Evolutionary conservation across 2,113 vertebrate genomes (phyloP), one percentile per base, ranked within the genome.

Genomic region (Stictonetta naevosa): DNA sequence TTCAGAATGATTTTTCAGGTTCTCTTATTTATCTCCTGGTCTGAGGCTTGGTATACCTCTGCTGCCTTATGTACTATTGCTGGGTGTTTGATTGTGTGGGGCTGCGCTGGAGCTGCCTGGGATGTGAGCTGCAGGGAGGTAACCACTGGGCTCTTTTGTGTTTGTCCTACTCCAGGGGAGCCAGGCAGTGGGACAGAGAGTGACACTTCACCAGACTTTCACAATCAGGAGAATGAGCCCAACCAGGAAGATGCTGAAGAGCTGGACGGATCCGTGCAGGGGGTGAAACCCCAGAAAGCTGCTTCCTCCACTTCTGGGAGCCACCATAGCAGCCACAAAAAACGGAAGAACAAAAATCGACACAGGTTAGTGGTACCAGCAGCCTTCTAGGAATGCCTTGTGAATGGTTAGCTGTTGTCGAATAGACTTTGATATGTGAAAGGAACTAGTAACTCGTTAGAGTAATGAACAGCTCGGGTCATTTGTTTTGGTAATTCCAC

Each of bases 251-350:
- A 99, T 94, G 98, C 98, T 0, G 99, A 99, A 88, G 99, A 99
- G 64, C 97, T 99, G 68, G 99, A 99, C 74, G 99, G 99, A 9
- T 98, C 99, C 7, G 96, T 99, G 94, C 99, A 99, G 94, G 99
- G 99, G 90, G 98, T 99, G 91, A 99, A 99, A 76, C 99, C 99
- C 46, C 99, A 99, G 97, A 99, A 99, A 96, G 99, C 99, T 4
- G 98, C 99, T 58, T 99, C 99, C 11, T 99, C 99, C 6, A 96
- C 98, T 22, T 99, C 99, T 4, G 98, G 99, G 89, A 98, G 99
- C 88, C 99, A 99, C 95, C 99, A 99, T 88, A 99, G 98, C 92
- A 99, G 99, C 98, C 99, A 99, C 98, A 99, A 99, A 98, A 99
- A 99, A 94, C 95, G 99, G 96, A 99, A 99, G 98, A 99, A 99